phyloP scores from a whole-genome alignment of 2,888 invertebrate species.

The Seladonia tumulorum region DNA sequence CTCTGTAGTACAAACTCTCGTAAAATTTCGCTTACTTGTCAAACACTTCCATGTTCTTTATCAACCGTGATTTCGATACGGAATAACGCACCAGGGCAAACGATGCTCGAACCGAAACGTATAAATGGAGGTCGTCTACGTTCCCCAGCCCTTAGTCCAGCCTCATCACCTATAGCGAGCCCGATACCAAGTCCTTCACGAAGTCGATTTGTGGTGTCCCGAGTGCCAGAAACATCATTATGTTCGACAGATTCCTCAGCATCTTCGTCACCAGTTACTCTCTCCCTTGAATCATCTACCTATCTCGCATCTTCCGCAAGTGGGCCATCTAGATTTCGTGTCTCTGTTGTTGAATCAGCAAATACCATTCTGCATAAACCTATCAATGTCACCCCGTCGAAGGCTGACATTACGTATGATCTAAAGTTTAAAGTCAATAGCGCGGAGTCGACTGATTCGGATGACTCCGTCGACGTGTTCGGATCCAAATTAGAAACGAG shows the following conservation, averaged over 20 bases:
- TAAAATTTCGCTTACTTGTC: slow-evolving; percentile 91
- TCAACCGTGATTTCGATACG: slow-evolving; percentile 69
- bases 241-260: slow-evolving; percentile 80
- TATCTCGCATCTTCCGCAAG: slow-evolving; percentile 85
- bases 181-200: slow-evolving; percentile 87
- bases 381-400: slow-evolving; percentile 82
- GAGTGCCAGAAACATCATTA: slow-evolving; percentile 84
- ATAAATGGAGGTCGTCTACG: slow-evolving; percentile 86
- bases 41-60: slow-evolving; percentile 84
- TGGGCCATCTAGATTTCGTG: slow-evolving; percentile 76
- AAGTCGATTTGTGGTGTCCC: slow-evolving; percentile 84
- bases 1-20: slow-evolving; percentile 84
- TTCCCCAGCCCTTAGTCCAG: slow-evolving; percentile 88
- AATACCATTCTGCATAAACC: slow-evolving; percentile 81
- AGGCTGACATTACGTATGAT: slow-evolving; percentile 71
- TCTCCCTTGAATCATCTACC: slow-evolving; percentile 84
- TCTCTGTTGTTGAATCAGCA: slow-evolving; percentile 79
- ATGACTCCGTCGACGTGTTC: slow-evolving; percentile 69
- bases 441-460: slow-evolving; percentile 62
- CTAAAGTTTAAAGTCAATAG: slow-evolving; percentile 69
- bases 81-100: slow-evolving; percentile 71
- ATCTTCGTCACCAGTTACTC: slow-evolving; percentile 83
- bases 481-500: slow-evolving; percentile 55
- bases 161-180: slow-evolving; percentile 88
- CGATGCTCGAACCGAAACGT: slow-evolving; percentile 82